Base-by-base conservation (phyloP, 2,888 invertebrate genomes). In the Neria commutata region DNA sequence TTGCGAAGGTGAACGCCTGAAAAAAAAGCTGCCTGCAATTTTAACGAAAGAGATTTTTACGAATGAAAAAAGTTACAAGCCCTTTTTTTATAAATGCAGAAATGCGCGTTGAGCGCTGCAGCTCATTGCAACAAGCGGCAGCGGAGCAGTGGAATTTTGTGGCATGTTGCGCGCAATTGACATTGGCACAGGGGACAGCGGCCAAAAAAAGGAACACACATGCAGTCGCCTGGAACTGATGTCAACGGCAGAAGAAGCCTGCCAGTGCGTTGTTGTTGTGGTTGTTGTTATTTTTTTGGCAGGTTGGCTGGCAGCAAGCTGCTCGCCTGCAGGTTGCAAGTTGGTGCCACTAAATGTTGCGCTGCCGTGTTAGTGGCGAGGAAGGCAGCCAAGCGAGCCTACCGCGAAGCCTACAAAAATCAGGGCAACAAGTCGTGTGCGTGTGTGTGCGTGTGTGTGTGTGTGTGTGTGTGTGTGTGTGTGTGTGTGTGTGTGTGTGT, bases 401-500 rank as follows among this genome's bases (percentile, higher is more conserved):
- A 63, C 68, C 72, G 70, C 72, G 77, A 77, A 77, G 77, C 78
- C 77, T 74, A 77, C 74, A 68, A 77, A 77, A 71, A 75, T 69
- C 78, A 65, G 74, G 64, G 67, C 72, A 71, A 61, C 69, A 69
- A 66, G 66, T 64, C 67, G 66, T 42, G 16, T 14, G 26, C 42
- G n/a, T n/a, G n/a, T n/a, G n/a, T n/a, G n/a, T n/a, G n/a, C n/a
- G n/a, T n/a, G n/a, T n/a, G n/a, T n/a, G n/a, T n/a, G n/a, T n/a
- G n/a, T n/a, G n/a, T n/a, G n/a, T n/a, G n/a, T n/a, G n/a, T n/a
- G n/a, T n/a, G n/a, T n/a, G n/a, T n/a, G n/a, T n/a, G n/a, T n/a
- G n/a, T n/a, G n/a, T n/a, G n/a, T n/a, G n/a, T n/a, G n/a, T n/a
- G n/a, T n/a, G n/a, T n/a, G n/a, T n/a, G n/a, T n/a, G n/a, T n/a